Evolutionary conservation across 2,113 vertebrate species (phyloP), one percentile per base, ranked within the genome.

Genomic region (Eudyptes chrysolophus): DNA sequence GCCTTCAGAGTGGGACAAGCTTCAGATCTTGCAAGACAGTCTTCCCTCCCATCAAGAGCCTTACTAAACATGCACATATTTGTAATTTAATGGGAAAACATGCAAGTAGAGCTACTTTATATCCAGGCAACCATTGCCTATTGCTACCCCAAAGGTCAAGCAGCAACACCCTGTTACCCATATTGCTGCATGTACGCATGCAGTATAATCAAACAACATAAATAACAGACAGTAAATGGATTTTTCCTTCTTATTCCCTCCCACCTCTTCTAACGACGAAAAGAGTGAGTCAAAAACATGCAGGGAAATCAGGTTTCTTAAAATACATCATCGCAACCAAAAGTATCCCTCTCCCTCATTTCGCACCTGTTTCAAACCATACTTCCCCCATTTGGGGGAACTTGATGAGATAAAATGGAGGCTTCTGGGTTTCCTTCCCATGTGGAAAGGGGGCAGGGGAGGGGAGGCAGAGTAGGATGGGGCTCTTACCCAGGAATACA

Each of bases 401-500:
- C 16, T 38, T 13, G 3, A 30, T 9, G 12, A 76, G 25, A 29
- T 20, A 78, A 78, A 79, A 10, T 8, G 0, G 29, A 79, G 16
- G 6, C 19, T 55, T 70, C n/a, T 84, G 60, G 22, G 32, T n/a
- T 95, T 89, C 17, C 32, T 74, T 57, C 22, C 49, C 16, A 11
- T 14, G 32, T 29, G 44, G 52, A 27, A 89, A 70, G 24, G 10
- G 16, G 8, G 7, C 11, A 71, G 26, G 9, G 42, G 29, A 90
- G 27, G 14, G 19, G 60, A 94, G 27, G 16, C 38, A 71, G 29
- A 60, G 17, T 5, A 85, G 76, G 16, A 24, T 13, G 9, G 2
- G 14, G 64, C 25, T 96, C 98, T 98, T 98, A 99, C 98, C 98
- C 40, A 99, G 94, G 46, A 99, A 99, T 49, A 99, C 51, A 94